Evolutionary conservation across 2,797 vertebrate genomes (phyloP).

Genomic region (Eulemur coronatus): DNA sequence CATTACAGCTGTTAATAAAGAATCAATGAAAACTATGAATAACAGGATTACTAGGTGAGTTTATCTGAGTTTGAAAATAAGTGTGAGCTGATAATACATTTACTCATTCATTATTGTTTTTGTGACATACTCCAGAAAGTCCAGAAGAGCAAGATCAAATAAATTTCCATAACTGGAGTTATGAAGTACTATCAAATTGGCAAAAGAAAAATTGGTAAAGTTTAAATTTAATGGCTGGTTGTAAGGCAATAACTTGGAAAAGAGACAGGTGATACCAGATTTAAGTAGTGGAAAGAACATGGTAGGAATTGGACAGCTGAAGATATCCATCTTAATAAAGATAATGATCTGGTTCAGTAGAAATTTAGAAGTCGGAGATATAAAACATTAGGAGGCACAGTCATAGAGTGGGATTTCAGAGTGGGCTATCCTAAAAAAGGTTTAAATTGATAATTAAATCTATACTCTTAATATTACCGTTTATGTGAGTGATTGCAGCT

Average conservation of each 20-base stretch:
- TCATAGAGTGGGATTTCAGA: not conserved
- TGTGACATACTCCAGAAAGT: not conserved
- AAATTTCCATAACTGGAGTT: not conserved
- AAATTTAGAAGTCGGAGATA: not conserved
- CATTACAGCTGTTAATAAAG: not conserved
- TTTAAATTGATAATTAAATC: not conserved
- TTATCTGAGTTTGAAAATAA: not conserved
- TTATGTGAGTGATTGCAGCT: not conserved
- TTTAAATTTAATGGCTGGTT: not conserved
- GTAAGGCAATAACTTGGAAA: not conserved
- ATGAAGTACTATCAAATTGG: not conserved
- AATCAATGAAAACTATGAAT: not conserved
- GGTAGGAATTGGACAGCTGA: not conserved
- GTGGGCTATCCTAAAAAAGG: not conserved
- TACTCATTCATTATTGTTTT: not conserved
- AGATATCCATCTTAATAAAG: not conserved
- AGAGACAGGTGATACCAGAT: not conserved
- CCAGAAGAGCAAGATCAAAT: not conserved
- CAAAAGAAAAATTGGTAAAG: not conserved
- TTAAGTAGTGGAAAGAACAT: not conserved
- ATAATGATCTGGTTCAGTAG: not conserved
- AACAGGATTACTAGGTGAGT: not conserved
- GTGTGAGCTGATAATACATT: accelerated
- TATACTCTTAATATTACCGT: not conserved
- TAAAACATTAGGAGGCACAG: not conserved